phyloP scores from a whole-genome alignment of 2,888 invertebrate species.

The Smittia aterrima region DNA sequence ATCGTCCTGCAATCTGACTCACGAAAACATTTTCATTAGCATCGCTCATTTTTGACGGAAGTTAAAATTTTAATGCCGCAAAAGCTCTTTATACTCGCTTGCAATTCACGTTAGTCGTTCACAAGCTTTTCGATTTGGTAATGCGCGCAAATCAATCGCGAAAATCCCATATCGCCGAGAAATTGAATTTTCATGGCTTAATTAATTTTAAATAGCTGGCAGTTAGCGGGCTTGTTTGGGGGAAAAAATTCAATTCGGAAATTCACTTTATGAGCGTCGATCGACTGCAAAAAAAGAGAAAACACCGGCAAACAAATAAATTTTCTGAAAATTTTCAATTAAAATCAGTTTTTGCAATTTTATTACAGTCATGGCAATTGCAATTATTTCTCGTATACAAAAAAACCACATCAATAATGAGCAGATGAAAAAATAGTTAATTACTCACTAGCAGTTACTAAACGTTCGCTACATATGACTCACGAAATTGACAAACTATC shows the following conservation, averaged over 20 bases:
- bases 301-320: not conserved
- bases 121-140: not conserved
- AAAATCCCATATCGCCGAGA: not conserved
- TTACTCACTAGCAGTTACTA: constrained; percentile 18
- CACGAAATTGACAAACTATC: constrained; percentile 5
- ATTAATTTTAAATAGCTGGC: constrained; percentile 20
- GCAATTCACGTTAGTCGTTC: not conserved
- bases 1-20: no score
- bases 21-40: constrained; percentile 3
- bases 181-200: constrained; percentile 36
- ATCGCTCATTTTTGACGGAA: not conserved
- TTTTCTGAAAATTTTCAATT: constrained; percentile 27
- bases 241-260: not conserved
- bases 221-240: not conserved
- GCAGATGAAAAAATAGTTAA: constrained; percentile 23
- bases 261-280: not conserved
- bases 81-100: constrained; percentile 19
- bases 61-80: constrained; percentile 19
- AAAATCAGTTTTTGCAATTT: constrained; percentile 24
- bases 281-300: not conserved
- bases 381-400: constrained; percentile 36
- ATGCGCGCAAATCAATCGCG: not conserved
- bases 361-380: constrained; percentile 39
- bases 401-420: constrained; percentile 36
- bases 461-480: constrained; percentile 19